Conservation (phyloP, 2,888 invertebrate species). For the Drosophila flavopinicola region DNA sequence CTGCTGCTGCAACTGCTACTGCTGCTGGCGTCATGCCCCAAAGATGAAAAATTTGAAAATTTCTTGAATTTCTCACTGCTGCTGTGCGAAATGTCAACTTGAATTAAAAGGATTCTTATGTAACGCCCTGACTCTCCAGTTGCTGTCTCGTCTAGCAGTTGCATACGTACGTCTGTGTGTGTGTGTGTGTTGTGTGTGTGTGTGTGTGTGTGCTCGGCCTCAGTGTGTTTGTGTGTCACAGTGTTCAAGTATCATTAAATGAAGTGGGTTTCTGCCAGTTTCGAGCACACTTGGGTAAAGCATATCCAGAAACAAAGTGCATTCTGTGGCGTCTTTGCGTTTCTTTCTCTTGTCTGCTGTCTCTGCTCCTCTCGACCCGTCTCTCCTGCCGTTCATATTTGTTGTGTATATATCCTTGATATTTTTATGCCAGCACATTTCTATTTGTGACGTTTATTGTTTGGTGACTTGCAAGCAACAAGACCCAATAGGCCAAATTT, state of each 20-base stretch:
- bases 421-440: conserved; percentile 73
- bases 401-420: conserved; percentile 73
- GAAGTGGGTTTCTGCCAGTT: conserved; percentile 83
- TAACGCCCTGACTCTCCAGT: conserved; percentile 64
- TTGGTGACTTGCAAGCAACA: conserved; percentile 65
- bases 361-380: background rate
- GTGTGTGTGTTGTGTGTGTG: conserved; percentile 24
- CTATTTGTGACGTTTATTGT: conserved; percentile 79
- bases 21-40: conserved; percentile 59
- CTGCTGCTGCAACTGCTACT: conserved; percentile 10
- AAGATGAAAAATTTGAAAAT: conserved; percentile 81
- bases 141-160: conserved; percentile 46
- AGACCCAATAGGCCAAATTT: conserved; percentile 77
- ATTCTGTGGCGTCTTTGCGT: conserved; percentile 78
- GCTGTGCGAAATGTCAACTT: conserved; percentile 81
- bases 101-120: conserved; percentile 82
- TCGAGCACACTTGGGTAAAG: conserved; percentile 83
- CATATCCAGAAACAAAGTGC: conserved; percentile 84
- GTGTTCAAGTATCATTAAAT: conserved; percentile 83
- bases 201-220: conserved; percentile 50
- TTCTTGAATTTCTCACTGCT: conserved; percentile 72
- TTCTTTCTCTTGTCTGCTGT: conserved; percentile 47
- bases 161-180: conserved; percentile 17
- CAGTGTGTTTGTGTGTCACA: conserved; percentile 81
- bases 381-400: conserved; percentile 41